A percentile compares a stretch with the other conserved stretches of the same genome.
phyloP scores from a whole-genome alignment of 2,113 vertebrate genomes.

The Genyomyrus donnyi region DNA sequence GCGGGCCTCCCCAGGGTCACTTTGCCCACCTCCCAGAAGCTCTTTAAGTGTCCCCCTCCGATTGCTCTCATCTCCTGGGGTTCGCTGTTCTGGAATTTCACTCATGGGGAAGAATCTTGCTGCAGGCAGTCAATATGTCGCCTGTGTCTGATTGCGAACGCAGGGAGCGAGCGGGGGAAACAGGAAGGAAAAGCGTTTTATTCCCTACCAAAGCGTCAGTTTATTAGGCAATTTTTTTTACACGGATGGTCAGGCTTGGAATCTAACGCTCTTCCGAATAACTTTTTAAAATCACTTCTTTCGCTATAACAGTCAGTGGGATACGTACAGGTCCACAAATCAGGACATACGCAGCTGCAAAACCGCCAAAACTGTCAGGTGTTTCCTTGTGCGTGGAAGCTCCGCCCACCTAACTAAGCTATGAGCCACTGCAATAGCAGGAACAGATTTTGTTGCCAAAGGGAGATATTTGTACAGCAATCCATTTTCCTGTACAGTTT shows the following conservation, averaged over 20 bases:
- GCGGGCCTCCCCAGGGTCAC: not conserved
- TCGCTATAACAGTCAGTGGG: not conserved
- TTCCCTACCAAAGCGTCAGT: not conserved
- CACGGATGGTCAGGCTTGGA: not conserved
- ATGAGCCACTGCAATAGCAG: not conserved
- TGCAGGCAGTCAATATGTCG: constrained; percentile 60
- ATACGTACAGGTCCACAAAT: not conserved
- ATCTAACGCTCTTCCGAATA: not conserved
- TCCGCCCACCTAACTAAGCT: not conserved
- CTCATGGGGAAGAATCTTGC: constrained; percentile 67
- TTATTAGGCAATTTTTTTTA: not conserved
- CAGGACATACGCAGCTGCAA: not conserved
- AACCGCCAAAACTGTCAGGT: not conserved
- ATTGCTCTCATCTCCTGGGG: constrained; percentile 48
- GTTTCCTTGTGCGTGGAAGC: not conserved
- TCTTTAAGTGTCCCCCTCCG: constrained; percentile 24
- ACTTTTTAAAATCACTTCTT: not conserved
- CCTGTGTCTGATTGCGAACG: constrained; percentile 38
- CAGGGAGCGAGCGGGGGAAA: constrained; percentile 20
- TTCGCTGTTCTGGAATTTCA: constrained; percentile 58
- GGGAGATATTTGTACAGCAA: not conserved
- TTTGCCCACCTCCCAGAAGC: not conserved
- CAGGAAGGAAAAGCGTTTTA: not conserved
- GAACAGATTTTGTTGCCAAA: not conserved
- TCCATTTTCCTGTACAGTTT: not conserved